phyloP scores from a whole-genome alignment of 2,888 invertebrate genomes.

The Drepanosiphum platanoidis region DNA sequence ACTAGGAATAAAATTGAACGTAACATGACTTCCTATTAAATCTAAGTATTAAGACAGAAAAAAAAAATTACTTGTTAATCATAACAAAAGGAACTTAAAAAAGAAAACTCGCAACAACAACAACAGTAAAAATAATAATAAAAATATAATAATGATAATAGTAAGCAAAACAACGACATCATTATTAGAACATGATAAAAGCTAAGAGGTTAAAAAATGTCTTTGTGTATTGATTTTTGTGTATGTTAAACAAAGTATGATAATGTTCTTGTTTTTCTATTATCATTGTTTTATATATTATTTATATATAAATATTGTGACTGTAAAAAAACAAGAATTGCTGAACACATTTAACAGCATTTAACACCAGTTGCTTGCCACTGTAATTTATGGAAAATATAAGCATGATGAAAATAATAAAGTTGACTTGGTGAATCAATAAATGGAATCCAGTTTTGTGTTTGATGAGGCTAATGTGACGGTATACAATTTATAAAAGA shows the following conservation, averaged over 20 bases:
- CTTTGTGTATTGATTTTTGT: background rate
- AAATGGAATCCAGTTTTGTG: constrained; percentile 39
- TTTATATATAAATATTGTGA: background rate
- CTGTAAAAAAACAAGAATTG: background rate
- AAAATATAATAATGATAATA: constrained; percentile 31
- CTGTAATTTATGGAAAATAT: background rate
- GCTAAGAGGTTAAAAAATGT: background rate
- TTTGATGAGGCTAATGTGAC: too few species aligned
- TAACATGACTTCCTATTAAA: constrained; percentile 40
- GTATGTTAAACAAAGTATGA: background rate
- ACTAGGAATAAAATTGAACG: constrained; percentile 46
- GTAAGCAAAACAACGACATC: constrained; percentile 34
- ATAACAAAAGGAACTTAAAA: constrained; percentile 60
- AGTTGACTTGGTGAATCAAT: background rate
- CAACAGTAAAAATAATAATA: constrained; percentile 43
- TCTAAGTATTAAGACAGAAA: constrained; percentile 30
- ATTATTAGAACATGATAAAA: constrained; percentile 21
- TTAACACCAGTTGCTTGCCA: background rate
- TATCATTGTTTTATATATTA: background rate
- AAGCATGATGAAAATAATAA: background rate
- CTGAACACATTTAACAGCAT: background rate
- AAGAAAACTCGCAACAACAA: constrained; percentile 46
- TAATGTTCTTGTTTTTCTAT: background rate
- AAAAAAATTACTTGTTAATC: constrained; percentile 48
- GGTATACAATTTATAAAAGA: too few species aligned